These are phyloP conservation scores for Ascidia mentula DNA, from an alignment of 23 tunicate species.

Conservation along the genomic window DNA sequence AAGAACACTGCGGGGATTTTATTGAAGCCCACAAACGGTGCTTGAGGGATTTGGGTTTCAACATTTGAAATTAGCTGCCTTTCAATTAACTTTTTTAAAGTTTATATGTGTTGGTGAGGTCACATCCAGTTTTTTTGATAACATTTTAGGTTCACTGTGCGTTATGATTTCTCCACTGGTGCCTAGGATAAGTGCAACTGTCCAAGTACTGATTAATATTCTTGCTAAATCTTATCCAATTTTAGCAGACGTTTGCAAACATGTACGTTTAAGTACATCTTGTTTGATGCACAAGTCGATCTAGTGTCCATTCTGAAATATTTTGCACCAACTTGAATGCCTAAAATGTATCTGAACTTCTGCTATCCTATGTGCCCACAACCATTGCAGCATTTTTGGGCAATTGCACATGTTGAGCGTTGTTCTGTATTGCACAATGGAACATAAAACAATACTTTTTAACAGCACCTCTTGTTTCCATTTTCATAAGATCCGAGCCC, in stretches of 20 bases:
- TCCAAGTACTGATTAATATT: too few species aligned
- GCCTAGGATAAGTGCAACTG: too few species aligned
- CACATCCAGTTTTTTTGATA: background rate
- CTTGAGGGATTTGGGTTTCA: constrained; percentile 91
- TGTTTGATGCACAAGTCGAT: background rate
- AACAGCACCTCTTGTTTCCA: too few species aligned
- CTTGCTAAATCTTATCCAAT: too few species aligned
- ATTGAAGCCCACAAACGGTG: constrained; percentile 96
- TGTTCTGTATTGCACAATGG: too few species aligned
- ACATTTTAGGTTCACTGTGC: background rate
- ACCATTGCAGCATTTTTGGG: too few species aligned
- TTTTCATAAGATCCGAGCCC: too few species aligned
- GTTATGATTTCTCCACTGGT: background rate
- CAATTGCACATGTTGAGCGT: too few species aligned
- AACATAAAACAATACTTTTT: too few species aligned
- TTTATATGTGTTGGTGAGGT: background rate
- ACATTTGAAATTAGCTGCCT: constrained; percentile 30
- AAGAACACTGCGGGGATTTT: constrained; percentile 79
- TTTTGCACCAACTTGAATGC: background rate
- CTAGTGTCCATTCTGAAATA: background rate
- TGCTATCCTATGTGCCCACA: too few species aligned
- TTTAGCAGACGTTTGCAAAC: background rate
- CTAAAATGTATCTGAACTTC: too few species aligned
- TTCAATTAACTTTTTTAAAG: background rate
- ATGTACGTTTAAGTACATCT: background rate